Evolutionary conservation across 1,140 invertebrate species (phyloP).

Genomic region (Drosophila lacteicornis): DNA sequence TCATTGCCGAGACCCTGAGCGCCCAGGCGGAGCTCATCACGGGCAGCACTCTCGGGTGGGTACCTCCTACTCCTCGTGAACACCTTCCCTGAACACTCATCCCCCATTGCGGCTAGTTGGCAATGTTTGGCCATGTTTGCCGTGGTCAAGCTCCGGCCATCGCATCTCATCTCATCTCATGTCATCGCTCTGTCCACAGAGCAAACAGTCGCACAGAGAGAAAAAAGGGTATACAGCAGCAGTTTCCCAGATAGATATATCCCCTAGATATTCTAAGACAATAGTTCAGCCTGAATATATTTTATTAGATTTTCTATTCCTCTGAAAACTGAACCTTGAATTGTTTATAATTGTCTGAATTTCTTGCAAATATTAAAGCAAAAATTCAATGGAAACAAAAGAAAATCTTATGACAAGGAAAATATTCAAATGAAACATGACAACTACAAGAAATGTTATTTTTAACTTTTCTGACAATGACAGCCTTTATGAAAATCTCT

Average conservation of each 20-base stretch:
- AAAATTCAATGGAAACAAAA: neutral
- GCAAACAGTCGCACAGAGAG: constrained; percentile 28
- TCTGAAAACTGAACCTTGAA: neutral
- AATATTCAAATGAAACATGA: neutral
- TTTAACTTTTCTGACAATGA: neutral
- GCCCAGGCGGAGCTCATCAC: constrained; percentile 91
- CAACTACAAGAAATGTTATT: neutral
- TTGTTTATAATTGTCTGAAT: neutral
- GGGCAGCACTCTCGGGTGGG: constrained; percentile 90
- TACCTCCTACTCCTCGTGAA: constrained; percentile 17
- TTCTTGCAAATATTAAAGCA: neutral
- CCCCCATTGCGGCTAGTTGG: constrained; percentile 43
- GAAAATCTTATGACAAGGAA: too few species aligned
- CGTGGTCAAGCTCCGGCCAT: constrained; percentile 36
- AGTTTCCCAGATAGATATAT: neutral
- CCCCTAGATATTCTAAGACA: neutral
- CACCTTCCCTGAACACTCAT: constrained; percentile 7
- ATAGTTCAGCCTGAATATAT: neutral
- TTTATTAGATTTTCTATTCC: neutral
- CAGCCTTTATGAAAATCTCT: neutral
- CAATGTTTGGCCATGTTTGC: constrained; percentile 54
- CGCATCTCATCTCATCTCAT: constrained; percentile 30
- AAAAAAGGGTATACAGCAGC: neutral
- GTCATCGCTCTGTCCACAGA: constrained; percentile 30
- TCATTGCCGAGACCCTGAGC: constrained; percentile 90